phyloP scores from a whole-genome alignment of 2,888 invertebrate species.

The Rhagonycha fulva region DNA sequence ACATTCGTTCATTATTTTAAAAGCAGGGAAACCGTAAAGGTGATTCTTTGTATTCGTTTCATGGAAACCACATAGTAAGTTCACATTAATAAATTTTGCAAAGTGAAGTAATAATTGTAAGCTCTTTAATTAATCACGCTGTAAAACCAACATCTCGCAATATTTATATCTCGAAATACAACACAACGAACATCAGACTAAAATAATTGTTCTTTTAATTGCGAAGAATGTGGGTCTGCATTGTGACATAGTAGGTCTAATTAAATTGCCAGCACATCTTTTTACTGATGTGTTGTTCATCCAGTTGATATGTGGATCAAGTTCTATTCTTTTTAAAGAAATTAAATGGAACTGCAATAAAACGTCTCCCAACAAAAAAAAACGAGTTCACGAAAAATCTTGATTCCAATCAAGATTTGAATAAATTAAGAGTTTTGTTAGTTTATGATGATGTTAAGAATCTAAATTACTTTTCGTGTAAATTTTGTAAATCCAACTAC shows the following conservation, averaged over 20 bases:
- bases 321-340: background rate
- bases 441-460: background rate
- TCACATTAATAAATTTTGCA: background rate
- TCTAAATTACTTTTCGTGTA: background rate
- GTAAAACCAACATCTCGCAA: slow-evolving; percentile 3
- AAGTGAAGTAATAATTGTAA: background rate
- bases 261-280: background rate
- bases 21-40: background rate
- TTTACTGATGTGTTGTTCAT: background rate
- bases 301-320: background rate
- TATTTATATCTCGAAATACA: slow-evolving; percentile 9
- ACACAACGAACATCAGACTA: slow-evolving; percentile 14
- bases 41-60: background rate
- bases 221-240: slow-evolving; percentile 17
- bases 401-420: background rate
- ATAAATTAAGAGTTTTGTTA: background rate
- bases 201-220: slow-evolving; percentile 22
- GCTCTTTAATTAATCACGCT: slow-evolving; percentile 13
- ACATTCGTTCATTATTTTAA: background rate
- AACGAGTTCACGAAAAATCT: background rate
- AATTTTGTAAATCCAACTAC: background rate
- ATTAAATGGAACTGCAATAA: background rate
- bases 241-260: slow-evolving; percentile 3
- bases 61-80: too few relatives aligned
- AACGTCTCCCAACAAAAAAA: background rate